phyloP scores from a whole-genome alignment of 2,113 vertebrate genomes.

The Oreochromis spilurus region DNA sequence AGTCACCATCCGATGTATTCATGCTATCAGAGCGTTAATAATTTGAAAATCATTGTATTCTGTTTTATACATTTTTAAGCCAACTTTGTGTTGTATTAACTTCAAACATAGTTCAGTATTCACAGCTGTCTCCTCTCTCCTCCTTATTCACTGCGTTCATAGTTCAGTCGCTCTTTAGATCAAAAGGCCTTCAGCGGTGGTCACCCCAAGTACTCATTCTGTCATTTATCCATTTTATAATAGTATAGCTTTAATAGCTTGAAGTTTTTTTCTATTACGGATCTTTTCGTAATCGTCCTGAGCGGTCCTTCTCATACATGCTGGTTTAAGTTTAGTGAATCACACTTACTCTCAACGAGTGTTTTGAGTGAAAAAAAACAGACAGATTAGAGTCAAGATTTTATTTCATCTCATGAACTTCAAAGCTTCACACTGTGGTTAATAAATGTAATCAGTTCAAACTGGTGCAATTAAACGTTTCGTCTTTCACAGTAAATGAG shows the following conservation, averaged over 20 bases:
- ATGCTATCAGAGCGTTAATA: neutral
- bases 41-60: neutral
- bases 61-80: neutral
- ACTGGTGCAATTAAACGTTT: neutral
- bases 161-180: neutral
- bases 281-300: neutral
- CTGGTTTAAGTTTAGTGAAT: neutral
- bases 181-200: neutral
- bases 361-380: neutral
- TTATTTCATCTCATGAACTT: neutral
- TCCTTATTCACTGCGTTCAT: neutral
- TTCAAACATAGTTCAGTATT: neutral
- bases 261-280: neutral
- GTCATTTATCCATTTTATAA: neutral
- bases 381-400: too few relatives aligned
- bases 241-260: neutral
- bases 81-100: neutral
- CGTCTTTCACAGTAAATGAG: neutral
- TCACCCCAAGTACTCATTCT: neutral
- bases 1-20: neutral
- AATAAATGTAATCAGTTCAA: neutral
- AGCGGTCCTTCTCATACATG: neutral
- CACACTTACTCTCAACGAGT: neutral
- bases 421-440: neutral
- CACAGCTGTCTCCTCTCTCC: neutral